Conservation (phyloP, 2,888 invertebrate species). For the Drosophila imparisetae region DNA sequence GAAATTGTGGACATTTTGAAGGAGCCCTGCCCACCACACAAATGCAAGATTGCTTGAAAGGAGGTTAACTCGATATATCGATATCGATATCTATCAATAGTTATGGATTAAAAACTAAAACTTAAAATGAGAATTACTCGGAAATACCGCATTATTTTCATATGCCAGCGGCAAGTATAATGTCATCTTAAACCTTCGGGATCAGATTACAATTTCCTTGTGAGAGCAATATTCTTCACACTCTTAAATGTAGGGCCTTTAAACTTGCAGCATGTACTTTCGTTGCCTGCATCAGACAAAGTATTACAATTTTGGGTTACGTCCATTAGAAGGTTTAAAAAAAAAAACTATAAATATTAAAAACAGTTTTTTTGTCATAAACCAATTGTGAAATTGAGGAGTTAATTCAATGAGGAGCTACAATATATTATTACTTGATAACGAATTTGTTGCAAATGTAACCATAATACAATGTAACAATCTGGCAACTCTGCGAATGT, state of each 20-base stretch:
- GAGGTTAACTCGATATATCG: too few species aligned
- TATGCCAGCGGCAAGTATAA: background rate
- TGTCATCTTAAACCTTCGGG: background rate
- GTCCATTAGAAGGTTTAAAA: too few species aligned
- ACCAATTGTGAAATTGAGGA: background rate
- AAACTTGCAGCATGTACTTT: background rate
- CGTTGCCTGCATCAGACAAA: background rate
- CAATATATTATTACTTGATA: background rate
- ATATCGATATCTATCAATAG: too few species aligned
- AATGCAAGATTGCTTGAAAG: too few species aligned
- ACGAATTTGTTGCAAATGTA: too few species aligned
- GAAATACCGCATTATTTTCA: accelerated
- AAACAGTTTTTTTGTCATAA: too few species aligned
- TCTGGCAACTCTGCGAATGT: too few species aligned
- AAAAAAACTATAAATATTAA: too few species aligned
- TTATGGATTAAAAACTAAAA: too few species aligned
- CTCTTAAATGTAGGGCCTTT: background rate
- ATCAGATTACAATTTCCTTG: background rate
- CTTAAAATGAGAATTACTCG: too few species aligned
- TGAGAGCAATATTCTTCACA: background rate
- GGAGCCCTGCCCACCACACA: too few species aligned
- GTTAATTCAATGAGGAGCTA: background rate
- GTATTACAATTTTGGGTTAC: background rate
- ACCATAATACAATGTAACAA: too few species aligned
- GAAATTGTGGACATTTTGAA: background rate